A percentile compares a stretch with the other conserved stretches of the same genome.
phyloP scores from a whole-genome alignment of 2,888 invertebrate genomes.

The Maniola hyperantus region DNA sequence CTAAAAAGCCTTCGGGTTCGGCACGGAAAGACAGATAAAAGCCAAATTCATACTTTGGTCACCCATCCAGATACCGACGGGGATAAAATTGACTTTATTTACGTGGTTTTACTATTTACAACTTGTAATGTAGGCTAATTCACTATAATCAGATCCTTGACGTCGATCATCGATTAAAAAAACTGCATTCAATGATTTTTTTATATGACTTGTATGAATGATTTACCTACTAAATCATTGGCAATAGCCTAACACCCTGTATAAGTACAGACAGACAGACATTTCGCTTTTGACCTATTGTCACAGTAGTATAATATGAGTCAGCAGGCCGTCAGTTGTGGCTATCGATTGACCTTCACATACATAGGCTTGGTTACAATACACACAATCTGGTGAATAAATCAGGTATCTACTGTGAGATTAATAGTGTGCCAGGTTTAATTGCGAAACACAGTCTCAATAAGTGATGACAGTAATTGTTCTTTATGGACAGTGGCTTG shows the following conservation, averaged over 20 bases:
- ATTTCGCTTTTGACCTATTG: conserved; percentile 13
- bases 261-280: background rate
- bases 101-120: too few species aligned
- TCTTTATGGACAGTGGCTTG: background rate
- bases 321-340: conserved; percentile 24
- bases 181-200: too few species aligned
- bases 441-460: background rate
- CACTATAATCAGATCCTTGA: too few species aligned
- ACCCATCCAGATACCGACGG: too few species aligned
- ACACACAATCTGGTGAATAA: conserved; percentile 25
- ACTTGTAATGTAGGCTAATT: too few species aligned
- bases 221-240: too few species aligned
- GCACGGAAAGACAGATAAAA: too few species aligned
- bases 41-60: too few species aligned
- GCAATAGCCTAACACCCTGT: background rate
- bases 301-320: background rate
- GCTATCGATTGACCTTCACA: conserved; percentile 32
- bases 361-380: conserved; percentile 25
- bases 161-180: too few species aligned
- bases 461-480: background rate
- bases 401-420: conserved; percentile 2
- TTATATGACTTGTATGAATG: too few species aligned
- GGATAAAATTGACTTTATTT: too few species aligned
- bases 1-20: too few species aligned
- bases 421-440: background rate